phyloP scores from a whole-genome alignment of 2,113 vertebrate species.

The Phalacrocorax pelagicus region DNA sequence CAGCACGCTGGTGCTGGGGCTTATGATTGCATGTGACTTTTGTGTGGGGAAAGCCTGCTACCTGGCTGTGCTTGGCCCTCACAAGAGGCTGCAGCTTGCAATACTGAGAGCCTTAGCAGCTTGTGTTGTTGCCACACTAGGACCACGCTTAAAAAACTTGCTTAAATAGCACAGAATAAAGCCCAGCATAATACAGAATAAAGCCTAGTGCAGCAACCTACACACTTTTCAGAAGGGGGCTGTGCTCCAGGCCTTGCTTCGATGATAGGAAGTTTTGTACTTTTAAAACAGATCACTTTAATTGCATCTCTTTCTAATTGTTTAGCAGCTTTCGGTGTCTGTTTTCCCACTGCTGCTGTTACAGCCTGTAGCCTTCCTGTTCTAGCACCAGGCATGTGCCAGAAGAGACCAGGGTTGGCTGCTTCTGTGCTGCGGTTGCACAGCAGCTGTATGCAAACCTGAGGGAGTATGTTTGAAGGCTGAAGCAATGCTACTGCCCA shows the following conservation, averaged over 20 bases:
- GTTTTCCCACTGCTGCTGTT: neutral
- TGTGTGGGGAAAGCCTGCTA: neutral
- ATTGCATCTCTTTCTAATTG: neutral
- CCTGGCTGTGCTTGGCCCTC: rapidly evolving
- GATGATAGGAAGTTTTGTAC: neutral
- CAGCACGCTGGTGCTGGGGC: neutral
- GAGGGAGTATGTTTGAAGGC: neutral
- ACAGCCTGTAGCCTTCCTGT: neutral
- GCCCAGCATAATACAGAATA: neutral
- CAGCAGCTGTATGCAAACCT: neutral
- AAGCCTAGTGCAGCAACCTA: neutral
- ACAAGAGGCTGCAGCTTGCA: neutral
- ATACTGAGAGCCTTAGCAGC: neutral
- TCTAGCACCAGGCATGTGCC: neutral
- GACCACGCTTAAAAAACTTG: neutral
- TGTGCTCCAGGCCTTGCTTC: neutral
- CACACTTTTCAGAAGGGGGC: neutral
- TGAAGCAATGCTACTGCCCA: neutral
- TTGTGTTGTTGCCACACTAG: neutral
- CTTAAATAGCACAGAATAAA: neutral
- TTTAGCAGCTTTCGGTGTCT: neutral
- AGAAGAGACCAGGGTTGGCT: neutral
- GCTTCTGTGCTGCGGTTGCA: neutral
- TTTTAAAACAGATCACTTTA: neutral
- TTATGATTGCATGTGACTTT: neutral